These are phyloP conservation scores for Aphidius ervi DNA, from an alignment of 1,140 invertebrate species.

Conservation along the genomic window DNA sequence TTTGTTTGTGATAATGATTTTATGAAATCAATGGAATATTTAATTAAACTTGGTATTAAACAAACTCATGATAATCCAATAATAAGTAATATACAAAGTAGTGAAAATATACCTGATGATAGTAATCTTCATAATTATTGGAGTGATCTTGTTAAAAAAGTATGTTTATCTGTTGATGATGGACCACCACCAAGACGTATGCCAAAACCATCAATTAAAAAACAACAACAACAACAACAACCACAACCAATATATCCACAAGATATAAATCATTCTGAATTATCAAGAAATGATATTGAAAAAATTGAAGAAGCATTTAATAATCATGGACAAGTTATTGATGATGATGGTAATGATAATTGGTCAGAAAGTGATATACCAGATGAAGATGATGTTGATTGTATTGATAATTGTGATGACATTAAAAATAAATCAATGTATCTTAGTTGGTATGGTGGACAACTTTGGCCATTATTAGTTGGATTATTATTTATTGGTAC, in stretches of 20 bases:
- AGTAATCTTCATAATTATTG: slow-evolving; percentile 36
- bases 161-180: slow-evolving; percentile 36
- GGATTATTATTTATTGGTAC: slow-evolving; percentile 33
- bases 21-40: slow-evolving; percentile 45
- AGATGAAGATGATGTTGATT: slow-evolving; percentile 25
- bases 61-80: slow-evolving; percentile 35
- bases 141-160: slow-evolving; percentile 40
- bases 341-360: slow-evolving; percentile 32
- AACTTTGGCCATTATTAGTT: slow-evolving; percentile 38
- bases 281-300: too few relatives aligned
- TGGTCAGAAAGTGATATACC: slow-evolving; percentile 37
- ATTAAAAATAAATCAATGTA: background rate
- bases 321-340: slow-evolving; percentile 28
- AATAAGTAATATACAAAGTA: slow-evolving; percentile 22
- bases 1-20: slow-evolving; percentile 48
- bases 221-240: slow-evolving; percentile 6
- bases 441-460: slow-evolving; percentile 34
- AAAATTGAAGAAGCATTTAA: too few relatives aligned
- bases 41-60: slow-evolving; percentile 42
- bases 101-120: slow-evolving; percentile 27
- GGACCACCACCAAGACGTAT: slow-evolving; percentile 34
- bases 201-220: background rate
- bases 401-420: slow-evolving; percentile 20
- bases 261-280: background rate
- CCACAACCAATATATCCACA: background rate